phyloP scores from a whole-genome alignment of 2,797 vertebrate species.

The Bufotes viridis region DNA sequence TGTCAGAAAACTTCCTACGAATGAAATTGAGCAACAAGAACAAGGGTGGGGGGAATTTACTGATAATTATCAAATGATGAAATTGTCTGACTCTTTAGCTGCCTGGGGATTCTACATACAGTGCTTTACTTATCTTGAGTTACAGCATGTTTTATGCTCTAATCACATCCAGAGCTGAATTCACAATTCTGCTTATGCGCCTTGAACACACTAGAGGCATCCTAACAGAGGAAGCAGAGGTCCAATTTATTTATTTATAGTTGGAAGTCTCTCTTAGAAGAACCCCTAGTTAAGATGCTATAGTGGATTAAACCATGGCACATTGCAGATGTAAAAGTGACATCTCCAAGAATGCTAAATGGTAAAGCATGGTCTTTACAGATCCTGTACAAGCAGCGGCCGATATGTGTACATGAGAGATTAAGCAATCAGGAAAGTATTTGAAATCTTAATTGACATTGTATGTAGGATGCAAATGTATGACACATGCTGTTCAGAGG shows the following conservation, averaged over 20 bases:
- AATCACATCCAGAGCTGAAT: neutral
- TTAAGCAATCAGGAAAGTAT: neutral
- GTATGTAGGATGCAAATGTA: too few species aligned
- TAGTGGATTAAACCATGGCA: too few species aligned
- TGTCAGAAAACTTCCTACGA: constrained; percentile 56
- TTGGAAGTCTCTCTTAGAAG: too few species aligned
- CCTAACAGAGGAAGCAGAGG: neutral
- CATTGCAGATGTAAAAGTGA: too few species aligned
- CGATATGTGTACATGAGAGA: too few species aligned
- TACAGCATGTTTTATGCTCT: neutral
- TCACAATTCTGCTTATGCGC: neutral
- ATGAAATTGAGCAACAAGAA: constrained; percentile 50
- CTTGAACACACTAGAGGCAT: neutral
- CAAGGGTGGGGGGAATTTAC: constrained; percentile 37
- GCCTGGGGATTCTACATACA: neutral
- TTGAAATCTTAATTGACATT: neutral
- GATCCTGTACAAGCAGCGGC: too few species aligned
- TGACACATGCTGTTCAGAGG: too few species aligned
- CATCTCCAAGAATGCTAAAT: too few species aligned
- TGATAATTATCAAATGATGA: constrained; percentile 45
- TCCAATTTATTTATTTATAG: too few species aligned
- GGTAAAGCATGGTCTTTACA: too few species aligned
- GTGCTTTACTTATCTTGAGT: neutral
- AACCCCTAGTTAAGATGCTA: too few species aligned
- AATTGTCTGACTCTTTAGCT: constrained; percentile 24